These are phyloP conservation scores for Acrocera orbiculus DNA, from an alignment of 2,888 invertebrate species.

Conservation along the genomic window DNA sequence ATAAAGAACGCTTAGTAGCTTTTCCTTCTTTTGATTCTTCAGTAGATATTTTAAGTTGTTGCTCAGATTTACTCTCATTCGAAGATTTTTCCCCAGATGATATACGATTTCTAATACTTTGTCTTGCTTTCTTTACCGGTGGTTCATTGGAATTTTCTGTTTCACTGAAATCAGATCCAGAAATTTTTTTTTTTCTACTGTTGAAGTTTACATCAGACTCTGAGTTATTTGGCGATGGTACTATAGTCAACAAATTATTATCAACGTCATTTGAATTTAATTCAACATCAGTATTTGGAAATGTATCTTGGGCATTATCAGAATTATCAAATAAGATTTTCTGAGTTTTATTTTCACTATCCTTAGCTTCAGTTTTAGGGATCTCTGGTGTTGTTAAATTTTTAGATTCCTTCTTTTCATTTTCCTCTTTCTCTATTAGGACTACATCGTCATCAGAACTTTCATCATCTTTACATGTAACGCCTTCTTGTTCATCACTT, in stretches of 20 bases:
- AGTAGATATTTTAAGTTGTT: background rate
- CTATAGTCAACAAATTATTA: constrained; percentile 6
- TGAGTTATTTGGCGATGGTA: constrained; percentile 6
- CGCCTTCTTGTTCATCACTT: background rate
- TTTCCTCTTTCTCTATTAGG: constrained; percentile 2
- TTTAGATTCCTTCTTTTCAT: background rate
- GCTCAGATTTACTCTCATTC: background rate
- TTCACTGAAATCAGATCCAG: constrained; percentile 4
- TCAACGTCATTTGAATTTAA: constrained; percentile 7
- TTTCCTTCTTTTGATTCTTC: constrained; percentile 4
- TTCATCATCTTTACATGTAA: constrained; percentile 1
- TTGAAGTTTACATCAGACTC: constrained; percentile 5
- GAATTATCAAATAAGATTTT: constrained; percentile 20
- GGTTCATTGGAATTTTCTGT: constrained; percentile 5
- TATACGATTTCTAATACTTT: too few relatives aligned
- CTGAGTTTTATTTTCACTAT: background rate
- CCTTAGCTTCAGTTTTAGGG: too few relatives aligned
- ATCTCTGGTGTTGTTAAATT: background rate
- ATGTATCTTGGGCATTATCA: constrained; percentile 26
- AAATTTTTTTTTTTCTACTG: background rate
- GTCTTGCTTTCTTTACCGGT: constrained; percentile 1
- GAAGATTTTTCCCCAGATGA: too few relatives aligned
- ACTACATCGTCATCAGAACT: constrained; percentile 1
- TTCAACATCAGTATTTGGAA: constrained; percentile 15
- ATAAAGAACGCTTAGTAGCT: constrained; percentile 1